phyloP scores from a whole-genome alignment of 2,113 vertebrate genomes.

The Sitta europaea region DNA sequence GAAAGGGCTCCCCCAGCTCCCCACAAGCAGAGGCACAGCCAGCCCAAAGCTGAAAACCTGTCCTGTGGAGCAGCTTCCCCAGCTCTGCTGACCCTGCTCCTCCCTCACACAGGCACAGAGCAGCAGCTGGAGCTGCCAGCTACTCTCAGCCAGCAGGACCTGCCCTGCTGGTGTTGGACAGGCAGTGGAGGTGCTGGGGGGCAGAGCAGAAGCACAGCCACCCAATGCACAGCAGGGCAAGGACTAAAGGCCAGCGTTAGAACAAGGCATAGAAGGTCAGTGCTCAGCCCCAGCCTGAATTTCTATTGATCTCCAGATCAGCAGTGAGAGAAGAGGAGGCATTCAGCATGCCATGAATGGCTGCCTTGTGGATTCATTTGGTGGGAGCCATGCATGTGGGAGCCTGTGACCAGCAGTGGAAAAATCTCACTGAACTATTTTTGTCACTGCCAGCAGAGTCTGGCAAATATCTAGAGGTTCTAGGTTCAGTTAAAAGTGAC shows the following conservation, averaged over 20 bases:
- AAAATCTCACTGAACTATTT: conserved; percentile 49
- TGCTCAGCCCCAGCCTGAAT: neutral
- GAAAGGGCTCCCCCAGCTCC: neutral
- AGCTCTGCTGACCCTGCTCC: neutral
- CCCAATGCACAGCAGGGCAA: neutral
- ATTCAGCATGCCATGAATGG: conserved; percentile 49
- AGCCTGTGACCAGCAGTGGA: conserved; percentile 15
- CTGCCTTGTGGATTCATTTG: conserved; percentile 54
- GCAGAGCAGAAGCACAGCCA: neutral
- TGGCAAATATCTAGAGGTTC: neutral
- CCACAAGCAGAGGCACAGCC: neutral
- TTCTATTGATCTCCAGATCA: neutral
- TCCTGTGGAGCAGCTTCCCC: neutral
- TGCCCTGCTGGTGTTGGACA: neutral
- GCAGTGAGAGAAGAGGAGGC: neutral
- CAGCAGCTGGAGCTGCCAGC: neutral
- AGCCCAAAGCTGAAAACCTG: neutral
- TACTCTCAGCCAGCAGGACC: neutral
- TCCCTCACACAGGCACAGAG: fast-evolving
- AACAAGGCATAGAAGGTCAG: conserved; percentile 4
- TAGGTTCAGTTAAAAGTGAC: neutral
- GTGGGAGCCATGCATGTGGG: neutral
- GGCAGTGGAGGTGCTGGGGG: neutral
- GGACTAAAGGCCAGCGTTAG: neutral
- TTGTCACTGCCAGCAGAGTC: neutral